Evolutionary conservation across 2,113 vertebrate genomes (phyloP).

Genomic region (Cardinalis cardinalis): DNA sequence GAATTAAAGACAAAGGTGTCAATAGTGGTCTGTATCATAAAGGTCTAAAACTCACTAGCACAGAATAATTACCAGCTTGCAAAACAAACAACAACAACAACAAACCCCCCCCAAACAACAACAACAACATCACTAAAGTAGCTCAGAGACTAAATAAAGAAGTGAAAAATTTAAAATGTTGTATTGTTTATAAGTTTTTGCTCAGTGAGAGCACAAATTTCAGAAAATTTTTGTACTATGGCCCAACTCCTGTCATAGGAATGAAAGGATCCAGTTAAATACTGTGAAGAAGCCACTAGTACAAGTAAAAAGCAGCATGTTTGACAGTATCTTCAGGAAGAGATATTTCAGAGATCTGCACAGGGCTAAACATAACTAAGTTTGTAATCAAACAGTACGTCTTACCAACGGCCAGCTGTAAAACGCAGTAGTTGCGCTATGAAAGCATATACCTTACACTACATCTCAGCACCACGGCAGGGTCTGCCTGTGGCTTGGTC

Average conservation of each 20-base stretch:
- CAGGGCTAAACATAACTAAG: background rate
- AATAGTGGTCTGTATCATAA: background rate
- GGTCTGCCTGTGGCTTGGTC: background rate
- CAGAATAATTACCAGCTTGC: background rate
- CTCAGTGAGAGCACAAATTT: background rate
- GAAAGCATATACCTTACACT: background rate
- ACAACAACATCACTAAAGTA: background rate
- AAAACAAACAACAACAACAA: background rate
- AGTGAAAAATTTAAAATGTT: background rate
- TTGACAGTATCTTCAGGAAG: background rate
- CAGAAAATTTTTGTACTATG: background rate
- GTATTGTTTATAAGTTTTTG: background rate
- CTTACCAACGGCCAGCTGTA: rapidly evolving
- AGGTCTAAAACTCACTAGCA: background rate
- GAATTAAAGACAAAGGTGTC: background rate
- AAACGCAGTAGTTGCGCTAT: rapidly evolving
- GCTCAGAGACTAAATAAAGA: background rate
- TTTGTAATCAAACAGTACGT: rapidly evolving
- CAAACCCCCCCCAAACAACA: background rate
- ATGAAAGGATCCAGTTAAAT: background rate
- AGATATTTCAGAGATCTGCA: background rate
- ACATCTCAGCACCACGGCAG: background rate
- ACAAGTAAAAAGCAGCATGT: rapidly evolving
- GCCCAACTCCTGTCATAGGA: background rate
- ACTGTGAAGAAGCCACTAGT: rapidly evolving